Base-by-base conservation (phyloP, 2,888 invertebrate genomes). In the Apeira syringaria region DNA sequence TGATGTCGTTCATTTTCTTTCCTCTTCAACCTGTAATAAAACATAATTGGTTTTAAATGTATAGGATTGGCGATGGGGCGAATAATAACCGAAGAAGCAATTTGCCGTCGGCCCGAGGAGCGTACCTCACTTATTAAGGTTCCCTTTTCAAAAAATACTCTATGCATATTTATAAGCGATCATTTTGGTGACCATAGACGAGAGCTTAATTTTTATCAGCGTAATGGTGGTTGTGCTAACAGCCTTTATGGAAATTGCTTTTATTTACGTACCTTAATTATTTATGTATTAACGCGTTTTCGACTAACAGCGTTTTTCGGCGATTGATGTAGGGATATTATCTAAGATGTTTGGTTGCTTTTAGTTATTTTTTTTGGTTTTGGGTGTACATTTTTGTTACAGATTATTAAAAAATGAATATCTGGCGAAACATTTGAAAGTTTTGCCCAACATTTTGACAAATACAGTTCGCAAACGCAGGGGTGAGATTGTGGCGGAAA, bases 21-120 rank as follows among this genome's bases (percentile, higher is more conserved):
- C 78, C 65, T 73, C 58, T 55, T 81, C 79, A 58, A 53, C 56
- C 74, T 64, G 64, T 86, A 84, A 86, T 86, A 85, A 85, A 87
- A 80, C 81, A 78, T 86, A 88, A 89, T 89, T 86, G 85, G 76
- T 86, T 88, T 86, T 81, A 87, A 88, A 86, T 82, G 87, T 69
- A 80, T 80, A 80, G 83, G 85, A 88, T 89, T 88, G 87, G 87
- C 79, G 79, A 79, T 78, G 72, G 73, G 60, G 59, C 68, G 65
- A 70, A 70, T 76, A 74, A 76, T 76, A 74, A 71, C 63, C 67
- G 54, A 71, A 70, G 71, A 67, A 70, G 76, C 72, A 83, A 84
- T 83, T 82, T 83, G 76, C 69, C 59, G 68, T 55, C 62, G 60
- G 64, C 55, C 66, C 53, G 64, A 67, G 66, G 44, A 68, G 64